Evolutionary conservation across 2,797 vertebrate genomes (phyloP).

Genomic region (Pterois miles): DNA sequence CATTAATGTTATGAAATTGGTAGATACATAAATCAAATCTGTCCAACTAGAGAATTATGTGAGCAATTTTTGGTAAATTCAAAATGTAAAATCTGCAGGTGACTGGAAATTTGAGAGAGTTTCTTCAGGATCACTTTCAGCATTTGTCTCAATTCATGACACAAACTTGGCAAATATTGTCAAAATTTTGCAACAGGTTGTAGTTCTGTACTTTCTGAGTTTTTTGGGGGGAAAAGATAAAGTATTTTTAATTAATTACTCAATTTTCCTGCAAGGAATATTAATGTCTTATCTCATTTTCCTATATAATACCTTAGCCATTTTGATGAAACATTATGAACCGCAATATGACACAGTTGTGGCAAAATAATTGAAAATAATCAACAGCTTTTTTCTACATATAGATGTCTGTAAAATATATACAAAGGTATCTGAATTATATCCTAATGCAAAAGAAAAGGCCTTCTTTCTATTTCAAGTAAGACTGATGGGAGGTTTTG

Average conservation of each 20-base stretch:
- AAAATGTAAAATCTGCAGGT: neutral
- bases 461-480: neutral
- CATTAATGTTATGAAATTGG: no score
- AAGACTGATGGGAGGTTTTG: neutral
- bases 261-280: slow-evolving; percentile 29
- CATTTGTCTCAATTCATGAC: neutral
- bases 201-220: slow-evolving; percentile 1
- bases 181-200: neutral
- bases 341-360: slow-evolving; percentile 23
- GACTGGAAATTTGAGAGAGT: neutral
- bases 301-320: neutral
- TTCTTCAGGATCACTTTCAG: neutral
- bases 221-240: neutral
- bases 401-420: neutral
- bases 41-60: neutral
- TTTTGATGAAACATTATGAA: slow-evolving; percentile 4
- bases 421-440: neutral
- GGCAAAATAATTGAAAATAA: neutral
- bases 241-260: slow-evolving; percentile 31
- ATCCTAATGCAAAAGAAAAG: neutral
- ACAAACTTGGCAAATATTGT: neutral
- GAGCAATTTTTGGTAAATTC: neutral
- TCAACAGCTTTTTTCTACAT: neutral
- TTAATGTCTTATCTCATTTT: slow-evolving; percentile 31
- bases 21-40: no score